These are phyloP conservation scores for Galeopterus variegatus DNA, from an alignment of 2,113 vertebrate species.

Conservation along the genomic window DNA sequence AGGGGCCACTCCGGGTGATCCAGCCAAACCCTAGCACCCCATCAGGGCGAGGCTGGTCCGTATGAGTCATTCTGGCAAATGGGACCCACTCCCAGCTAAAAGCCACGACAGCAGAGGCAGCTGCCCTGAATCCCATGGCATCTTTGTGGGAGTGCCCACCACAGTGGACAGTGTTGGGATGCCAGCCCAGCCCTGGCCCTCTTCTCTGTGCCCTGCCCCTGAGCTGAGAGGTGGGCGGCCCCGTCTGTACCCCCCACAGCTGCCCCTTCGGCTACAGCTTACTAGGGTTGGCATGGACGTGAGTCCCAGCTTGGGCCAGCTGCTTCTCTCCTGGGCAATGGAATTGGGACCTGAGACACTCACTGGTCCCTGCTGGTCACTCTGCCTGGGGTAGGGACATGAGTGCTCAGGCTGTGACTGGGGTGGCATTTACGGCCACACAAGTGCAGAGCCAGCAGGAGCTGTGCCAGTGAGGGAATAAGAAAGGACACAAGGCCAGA, in stretches of 20 bases:
- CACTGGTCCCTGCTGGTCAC: not conserved
- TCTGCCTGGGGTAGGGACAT: not conserved
- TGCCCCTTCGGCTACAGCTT: not conserved
- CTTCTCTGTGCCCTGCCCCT: not conserved
- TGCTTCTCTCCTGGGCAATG: not conserved
- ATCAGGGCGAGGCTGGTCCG: not conserved
- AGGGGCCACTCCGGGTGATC: not conserved
- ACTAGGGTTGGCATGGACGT: fast-evolving
- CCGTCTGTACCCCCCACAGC: not conserved
- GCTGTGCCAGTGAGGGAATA: fast-evolving
- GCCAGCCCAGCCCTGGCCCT: not conserved
- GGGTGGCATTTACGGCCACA: not conserved
- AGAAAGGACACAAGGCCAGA: fast-evolving
- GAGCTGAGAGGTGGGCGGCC: too few species aligned
- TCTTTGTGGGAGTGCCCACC: fast-evolving
- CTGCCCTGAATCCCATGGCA: not conserved
- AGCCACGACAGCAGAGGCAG: not conserved
- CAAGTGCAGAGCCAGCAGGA: not conserved
- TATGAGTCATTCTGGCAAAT: not conserved
- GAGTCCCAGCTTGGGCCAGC: not conserved
- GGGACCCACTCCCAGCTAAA: not conserved
- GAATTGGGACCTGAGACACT: not conserved
- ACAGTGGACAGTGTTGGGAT: not conserved
- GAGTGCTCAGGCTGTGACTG: fast-evolving
- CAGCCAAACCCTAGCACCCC: not conserved